A percentile compares a stretch with the other conserved stretches of the same genome.
These are phyloP conservation scores for Pelmatolapia mariae DNA, from an alignment of 2,113 vertebrate genomes.

Conservation along the genomic window DNA sequence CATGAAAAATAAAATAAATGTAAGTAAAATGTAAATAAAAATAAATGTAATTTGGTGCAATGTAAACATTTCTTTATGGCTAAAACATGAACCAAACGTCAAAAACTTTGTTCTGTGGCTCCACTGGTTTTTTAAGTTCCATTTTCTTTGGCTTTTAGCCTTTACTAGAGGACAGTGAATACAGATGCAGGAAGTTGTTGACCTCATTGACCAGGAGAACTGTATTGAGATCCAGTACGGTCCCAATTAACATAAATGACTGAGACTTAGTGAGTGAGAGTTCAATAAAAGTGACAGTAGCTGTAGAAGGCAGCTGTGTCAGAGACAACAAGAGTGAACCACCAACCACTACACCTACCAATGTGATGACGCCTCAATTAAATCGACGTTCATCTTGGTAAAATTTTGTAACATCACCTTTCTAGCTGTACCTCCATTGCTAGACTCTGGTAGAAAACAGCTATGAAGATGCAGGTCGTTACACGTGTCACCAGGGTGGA, in stretches of 20 bases:
- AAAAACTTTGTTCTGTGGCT: not conserved
- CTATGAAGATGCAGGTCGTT: not conserved
- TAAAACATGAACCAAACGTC: not conserved
- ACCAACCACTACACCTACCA: not conserved
- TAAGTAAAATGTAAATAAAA: not conserved
- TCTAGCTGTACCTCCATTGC: not conserved
- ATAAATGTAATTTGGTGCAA: fast-evolving
- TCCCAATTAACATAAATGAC: not conserved
- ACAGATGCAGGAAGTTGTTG: fast-evolving
- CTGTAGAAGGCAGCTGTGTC: not conserved
- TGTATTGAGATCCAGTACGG: fast-evolving
- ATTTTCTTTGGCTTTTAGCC: not conserved
- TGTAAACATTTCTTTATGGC: not conserved
- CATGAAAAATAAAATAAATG: not conserved
- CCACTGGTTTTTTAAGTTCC: not conserved
- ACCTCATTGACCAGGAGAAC: fast-evolving
- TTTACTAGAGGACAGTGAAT: not conserved
- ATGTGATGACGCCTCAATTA: fast-evolving
- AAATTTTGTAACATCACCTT: not conserved
- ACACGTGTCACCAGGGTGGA: not conserved
- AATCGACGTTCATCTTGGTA: not conserved
- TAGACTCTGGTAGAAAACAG: not conserved
- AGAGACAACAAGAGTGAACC: not conserved
- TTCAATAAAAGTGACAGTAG: not conserved
- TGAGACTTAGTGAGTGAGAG: not conserved